Base-by-base conservation (phyloP, 2,113 vertebrate genomes). In the Etheostoma spectabile region DNA sequence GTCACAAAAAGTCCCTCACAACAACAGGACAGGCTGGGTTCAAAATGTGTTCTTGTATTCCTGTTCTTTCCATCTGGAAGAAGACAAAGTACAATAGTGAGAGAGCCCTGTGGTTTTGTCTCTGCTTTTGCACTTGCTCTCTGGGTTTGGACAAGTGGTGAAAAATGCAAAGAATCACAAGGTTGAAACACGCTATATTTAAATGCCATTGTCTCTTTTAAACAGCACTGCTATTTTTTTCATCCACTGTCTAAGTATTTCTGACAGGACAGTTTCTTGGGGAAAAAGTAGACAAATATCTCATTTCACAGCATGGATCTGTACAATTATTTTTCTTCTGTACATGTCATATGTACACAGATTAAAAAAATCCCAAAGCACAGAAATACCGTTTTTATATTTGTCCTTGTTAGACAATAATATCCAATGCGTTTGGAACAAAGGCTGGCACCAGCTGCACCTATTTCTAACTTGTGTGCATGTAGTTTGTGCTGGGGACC, bases 11-110 rank as follows among this genome's bases (percentile, higher is more conserved):
- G 24, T 63, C 51, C 38, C 12, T 66, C 68, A 51, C 19, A 78
- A 86, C 70, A 77, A 77, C 48, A 72, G 27, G 72, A 59, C 69
- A 68, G 77, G 52, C 51, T 42, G 66, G 53, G 38, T 79, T 76
- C 48, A 51, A 80, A 83, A 83, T 27, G 70, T 83, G 79, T 82
- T 82, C 64, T 74, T 70, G 71, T 80, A 30, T 75, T 62, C 21
- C 65, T 86, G 64, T 84, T 82, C 70, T 77, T 79, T 88, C 75
- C 85, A 84, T 88, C 73, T 81, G 79, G 79, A 85, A 65, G 57
- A 77, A 72, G 71, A 83, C 84, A 87, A 94, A 94, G 96, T 96
- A 97, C 96, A 98, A 97, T 91, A 71, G 91, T 70, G 68, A 88
- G 96, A 93, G 94, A 79, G 86, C 85, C 83, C 72, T 92, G 90